phyloP scores from a whole-genome alignment of 2,888 invertebrate genomes.

The Catocala nupta region DNA sequence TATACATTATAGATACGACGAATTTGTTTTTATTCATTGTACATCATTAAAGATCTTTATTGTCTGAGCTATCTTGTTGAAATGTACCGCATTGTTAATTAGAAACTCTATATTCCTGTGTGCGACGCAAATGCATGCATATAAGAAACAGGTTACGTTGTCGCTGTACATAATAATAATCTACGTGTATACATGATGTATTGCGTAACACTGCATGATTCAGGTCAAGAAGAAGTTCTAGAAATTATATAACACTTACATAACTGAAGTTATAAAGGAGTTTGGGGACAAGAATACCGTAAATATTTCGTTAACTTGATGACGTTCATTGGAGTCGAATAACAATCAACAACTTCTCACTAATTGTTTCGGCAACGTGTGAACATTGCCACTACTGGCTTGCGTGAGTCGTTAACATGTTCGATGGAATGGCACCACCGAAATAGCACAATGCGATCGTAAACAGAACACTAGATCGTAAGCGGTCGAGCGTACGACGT shows the following conservation, averaged over 20 bases:
- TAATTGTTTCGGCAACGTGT: conserved; percentile 21
- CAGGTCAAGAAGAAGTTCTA: conserved; percentile 20
- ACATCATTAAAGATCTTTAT: too few relatives aligned
- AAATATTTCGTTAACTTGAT: conserved; percentile 1
- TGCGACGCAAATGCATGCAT: conserved; percentile 23
- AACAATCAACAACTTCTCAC: conserved; percentile 9
- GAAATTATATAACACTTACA: conserved; percentile 1
- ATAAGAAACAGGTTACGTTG: conserved; percentile 31
- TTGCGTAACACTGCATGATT: conserved; percentile 26
- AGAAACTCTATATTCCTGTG: conserved; percentile 32
- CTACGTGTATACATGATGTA: conserved; percentile 17
- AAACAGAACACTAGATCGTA: conserved; percentile 13
- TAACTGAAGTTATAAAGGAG: conserved; percentile 1
- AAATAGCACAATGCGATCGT: conserved; percentile 29
- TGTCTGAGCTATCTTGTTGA: background rate
- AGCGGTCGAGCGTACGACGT: conserved; percentile 13
- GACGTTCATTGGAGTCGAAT: conserved; percentile 2
- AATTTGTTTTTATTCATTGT: too few relatives aligned
- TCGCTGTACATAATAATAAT: conserved; percentile 27
- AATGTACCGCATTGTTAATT: conserved; percentile 4
- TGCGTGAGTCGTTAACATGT: conserved; percentile 18
- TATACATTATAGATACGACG: too few relatives aligned
- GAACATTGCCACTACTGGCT: conserved; percentile 18
- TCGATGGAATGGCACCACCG: conserved; percentile 12
- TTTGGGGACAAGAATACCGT: background rate